Evolutionary conservation across 2,113 vertebrate species (phyloP), one percentile per base, ranked within the genome.

Genomic region (Seriola dumerili): DNA sequence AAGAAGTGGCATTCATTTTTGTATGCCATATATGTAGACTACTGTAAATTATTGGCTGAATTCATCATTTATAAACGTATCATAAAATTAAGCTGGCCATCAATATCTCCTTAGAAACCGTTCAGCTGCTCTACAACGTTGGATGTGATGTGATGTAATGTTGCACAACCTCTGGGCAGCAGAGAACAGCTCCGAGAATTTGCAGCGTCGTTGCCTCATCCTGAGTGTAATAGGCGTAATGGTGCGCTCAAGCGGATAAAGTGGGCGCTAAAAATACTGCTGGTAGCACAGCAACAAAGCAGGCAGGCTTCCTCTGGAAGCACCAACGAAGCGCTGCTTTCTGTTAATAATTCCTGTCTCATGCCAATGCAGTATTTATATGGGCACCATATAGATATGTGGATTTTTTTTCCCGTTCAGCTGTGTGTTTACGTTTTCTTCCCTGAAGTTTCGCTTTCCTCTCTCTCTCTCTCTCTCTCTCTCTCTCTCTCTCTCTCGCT

Each of bases 261-360:
- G 78, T 44, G 75, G 21, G 75, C 57, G 79, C 89, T 93, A 95
- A 85, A 92, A 93, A 94, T 86, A 93, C 80, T 38, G 65, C 72
- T 42, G 71, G 83, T 66, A 83, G 81, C 85, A 80, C 85, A 88
- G 90, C 91, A 92, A 89, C 90, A 85, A 70, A 65, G 71, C 72
- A 76, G 23, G 29, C 55, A 59, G 17, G 25, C 34, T 42, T 82
- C 16, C 23, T 0, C 57, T 12, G 8, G 69, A 59, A 38, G 68
- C 52, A 61, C 36, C 50, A 50, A 55, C 2, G 4, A 46, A 57
- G 14, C 4, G 21, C 19, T 17, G 5, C 32, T 3, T 16, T 16
- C 52, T 25, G 23, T 16, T 67, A 74, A 79, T 58, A 32, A 77
- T 40, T 34, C 36, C 65, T 42, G 72, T 32, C 29, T 68, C 76